A percentile compares a stretch with the other conserved stretches of the same genome.
Conservation (phyloP, 2,113 vertebrate species). For the Scophthalmus maximus region DNA sequence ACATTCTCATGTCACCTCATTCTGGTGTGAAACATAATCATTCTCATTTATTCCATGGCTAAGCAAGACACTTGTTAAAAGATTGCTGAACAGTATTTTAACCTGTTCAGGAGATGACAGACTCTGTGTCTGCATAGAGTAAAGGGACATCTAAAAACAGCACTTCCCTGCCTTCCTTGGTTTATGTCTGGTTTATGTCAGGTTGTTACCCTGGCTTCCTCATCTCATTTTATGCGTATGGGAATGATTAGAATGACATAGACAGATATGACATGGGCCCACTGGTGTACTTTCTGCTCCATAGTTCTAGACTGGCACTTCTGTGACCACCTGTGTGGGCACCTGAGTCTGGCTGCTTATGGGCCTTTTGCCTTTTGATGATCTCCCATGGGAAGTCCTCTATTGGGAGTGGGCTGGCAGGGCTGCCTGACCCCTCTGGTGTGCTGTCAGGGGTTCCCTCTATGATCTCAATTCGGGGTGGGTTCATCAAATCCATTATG, state of each 20-base stretch:
- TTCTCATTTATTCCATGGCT: slow-evolving; percentile 61
- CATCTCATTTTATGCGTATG: slow-evolving; percentile 50
- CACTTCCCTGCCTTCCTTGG: slow-evolving; percentile 51
- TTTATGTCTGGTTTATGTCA: slow-evolving; percentile 12
- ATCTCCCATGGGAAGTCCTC: slow-evolving; percentile 83
- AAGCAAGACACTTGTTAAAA: slow-evolving; percentile 68
- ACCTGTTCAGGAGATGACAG: slow-evolving; percentile 73
- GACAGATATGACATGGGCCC: slow-evolving; percentile 87
- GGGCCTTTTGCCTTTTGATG: slow-evolving; percentile 77
- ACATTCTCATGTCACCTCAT: slow-evolving; percentile 67
- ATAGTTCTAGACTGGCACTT: slow-evolving; percentile 85
- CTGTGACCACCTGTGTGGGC: slow-evolving; percentile 81
- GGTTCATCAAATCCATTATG: slow-evolving; percentile 83
- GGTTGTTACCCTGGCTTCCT: slow-evolving; percentile 48
- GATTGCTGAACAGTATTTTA: slow-evolving; percentile 58
- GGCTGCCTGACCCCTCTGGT: slow-evolving; percentile 81
- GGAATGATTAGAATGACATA: slow-evolving; percentile 84
- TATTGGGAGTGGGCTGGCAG: slow-evolving; percentile 79
- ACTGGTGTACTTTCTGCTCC: slow-evolving; percentile 87
- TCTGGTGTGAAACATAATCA: slow-evolving; percentile 51
- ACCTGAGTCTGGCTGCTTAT: slow-evolving; percentile 71
- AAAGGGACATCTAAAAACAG: slow-evolving; percentile 76
- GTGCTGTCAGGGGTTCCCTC: slow-evolving; percentile 80
- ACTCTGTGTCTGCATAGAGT: slow-evolving; percentile 79
- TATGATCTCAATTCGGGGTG: slow-evolving; percentile 84